phyloP scores from a whole-genome alignment of 2,888 invertebrate genomes.

The Watsonalla binaria region DNA sequence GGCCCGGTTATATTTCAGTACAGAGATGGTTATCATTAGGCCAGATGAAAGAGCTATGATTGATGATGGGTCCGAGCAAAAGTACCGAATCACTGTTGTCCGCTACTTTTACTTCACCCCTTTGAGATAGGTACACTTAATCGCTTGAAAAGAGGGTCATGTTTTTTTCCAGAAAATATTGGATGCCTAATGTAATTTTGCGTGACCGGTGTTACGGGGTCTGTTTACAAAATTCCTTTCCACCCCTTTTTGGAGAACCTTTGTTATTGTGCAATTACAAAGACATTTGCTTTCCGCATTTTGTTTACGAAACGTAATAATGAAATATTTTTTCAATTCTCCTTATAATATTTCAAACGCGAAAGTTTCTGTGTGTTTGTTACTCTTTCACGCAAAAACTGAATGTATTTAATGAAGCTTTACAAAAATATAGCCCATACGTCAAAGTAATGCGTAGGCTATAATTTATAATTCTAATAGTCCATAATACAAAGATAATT shows the following conservation, averaged over 20 bases:
- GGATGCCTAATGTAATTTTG: constrained; percentile 21
- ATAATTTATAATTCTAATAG: too few species aligned
- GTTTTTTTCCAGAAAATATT: constrained; percentile 21
- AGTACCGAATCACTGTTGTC: constrained; percentile 51
- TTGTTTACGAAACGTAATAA: too few species aligned
- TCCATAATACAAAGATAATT: too few species aligned
- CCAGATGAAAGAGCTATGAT: constrained; percentile 36
- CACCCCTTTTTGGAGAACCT: not conserved
- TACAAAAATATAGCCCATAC: too few species aligned
- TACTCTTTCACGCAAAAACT: too few species aligned
- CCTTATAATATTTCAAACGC: too few species aligned
- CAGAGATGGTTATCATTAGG: constrained; percentile 40
- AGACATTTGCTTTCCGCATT: too few species aligned
- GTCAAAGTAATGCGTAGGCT: too few species aligned
- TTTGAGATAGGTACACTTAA: constrained; percentile 19
- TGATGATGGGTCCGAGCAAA: constrained; percentile 38
- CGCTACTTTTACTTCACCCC: constrained; percentile 41
- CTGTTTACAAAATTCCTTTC: not conserved
- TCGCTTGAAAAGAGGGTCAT: constrained; percentile 27
- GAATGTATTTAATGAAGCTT: too few species aligned
- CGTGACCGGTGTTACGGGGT: constrained; percentile 1
- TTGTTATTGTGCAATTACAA: not conserved
- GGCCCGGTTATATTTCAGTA: constrained; percentile 1
- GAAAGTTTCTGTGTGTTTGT: too few species aligned
- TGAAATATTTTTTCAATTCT: too few species aligned